Base-by-base conservation (phyloP, 1,140 invertebrate genomes). In the Protaetia brevitarsis region DNA sequence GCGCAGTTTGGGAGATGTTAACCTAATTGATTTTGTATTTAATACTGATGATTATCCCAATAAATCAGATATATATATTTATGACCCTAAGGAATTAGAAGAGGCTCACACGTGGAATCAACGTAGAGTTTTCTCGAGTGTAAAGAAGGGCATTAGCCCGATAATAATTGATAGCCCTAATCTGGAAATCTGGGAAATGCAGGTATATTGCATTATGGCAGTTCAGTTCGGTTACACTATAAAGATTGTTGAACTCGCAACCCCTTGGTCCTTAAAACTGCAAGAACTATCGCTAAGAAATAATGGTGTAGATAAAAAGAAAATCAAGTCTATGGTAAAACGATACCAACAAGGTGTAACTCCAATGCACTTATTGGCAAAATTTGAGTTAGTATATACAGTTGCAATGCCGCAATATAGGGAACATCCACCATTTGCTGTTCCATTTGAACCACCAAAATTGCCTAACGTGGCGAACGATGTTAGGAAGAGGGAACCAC, bases 141-240 rank as follows among this genome's bases (percentile, higher is more conserved):
- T 88, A 34, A 69, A 68, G 2, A 67, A 80, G 45, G 87, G 87
- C 0, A 74, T 82, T 29, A 89, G 87, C 77, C 92, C 93, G 3
- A 80, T 96, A 21, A 86, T 97, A 62, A 85, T 96, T 65, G 94
- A 96, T 75, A 96, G 96, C 74, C 96, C 94, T 1, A 94, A 95
- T 76, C 83, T 85, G 10, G 79, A 87, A 76, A 66, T 80, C 16
- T 93, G 91, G 91, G 91, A 95, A 79, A 93, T 94, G 88, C 77
- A 84, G 66, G 81, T 84, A 0, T 95, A 95, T 79, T 82, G 86
- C 0, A 72, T 78, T 11, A 76, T 83, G 65, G 89, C 84, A 5
- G 81, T 88, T 0, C 68, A 82, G 31, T 79, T 85, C 78, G 86
- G 88, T 3, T 97, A 96, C 78, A 74, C 85, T 30, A 78, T 94